Percentiles rank a stretch among this genome's conserved stretches.
phyloP scores from a whole-genome alignment of 92 coral and sea anemone species.

The Chrysogorgia sp. region DNA sequence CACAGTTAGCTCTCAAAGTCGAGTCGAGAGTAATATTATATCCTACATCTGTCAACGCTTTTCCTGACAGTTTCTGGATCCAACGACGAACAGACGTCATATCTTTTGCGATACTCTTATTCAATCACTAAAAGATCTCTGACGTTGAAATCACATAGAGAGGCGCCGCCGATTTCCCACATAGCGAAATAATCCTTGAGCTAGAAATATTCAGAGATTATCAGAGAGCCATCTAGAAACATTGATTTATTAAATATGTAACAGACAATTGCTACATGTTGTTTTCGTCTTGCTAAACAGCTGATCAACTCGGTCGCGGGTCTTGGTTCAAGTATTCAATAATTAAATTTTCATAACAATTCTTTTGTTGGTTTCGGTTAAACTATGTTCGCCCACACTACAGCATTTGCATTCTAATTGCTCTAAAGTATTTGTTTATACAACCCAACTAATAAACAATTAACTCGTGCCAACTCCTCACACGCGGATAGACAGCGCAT shows the following conservation, averaged over 20 bases:
- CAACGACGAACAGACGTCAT: conserved; percentile 32
- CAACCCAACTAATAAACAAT: not conserved
- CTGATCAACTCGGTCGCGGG: conserved; percentile 27
- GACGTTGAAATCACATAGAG: not conserved
- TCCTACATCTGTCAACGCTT: conserved; percentile 43
- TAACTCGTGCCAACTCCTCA: not conserved
- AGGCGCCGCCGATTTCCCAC: not conserved
- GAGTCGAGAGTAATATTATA: conserved; percentile 43
- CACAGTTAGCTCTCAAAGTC: conserved; percentile 25
- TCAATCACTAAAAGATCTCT: conserved; percentile 1
- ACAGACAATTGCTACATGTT: not conserved
- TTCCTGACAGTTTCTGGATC: conserved; percentile 31
- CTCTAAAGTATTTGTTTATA: conserved; percentile 2
- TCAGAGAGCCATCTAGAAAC: not conserved
- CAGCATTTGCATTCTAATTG: conserved; percentile 14
- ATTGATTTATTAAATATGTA: not conserved
- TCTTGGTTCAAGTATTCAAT: conserved; percentile 2
- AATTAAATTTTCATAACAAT: conserved; percentile 38
- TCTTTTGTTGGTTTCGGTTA: conserved; percentile 32
- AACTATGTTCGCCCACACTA: not conserved
- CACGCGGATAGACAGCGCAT: not conserved
- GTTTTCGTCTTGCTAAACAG: conserved; percentile 17
- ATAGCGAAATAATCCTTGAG: conserved; percentile 6
- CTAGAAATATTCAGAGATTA: not conserved
- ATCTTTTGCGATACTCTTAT: conserved; percentile 30